Evolutionary conservation across 2,888 invertebrate species (phyloP), one percentile per base, ranked within the genome.

Genomic region (Brenthis hecate): DNA sequence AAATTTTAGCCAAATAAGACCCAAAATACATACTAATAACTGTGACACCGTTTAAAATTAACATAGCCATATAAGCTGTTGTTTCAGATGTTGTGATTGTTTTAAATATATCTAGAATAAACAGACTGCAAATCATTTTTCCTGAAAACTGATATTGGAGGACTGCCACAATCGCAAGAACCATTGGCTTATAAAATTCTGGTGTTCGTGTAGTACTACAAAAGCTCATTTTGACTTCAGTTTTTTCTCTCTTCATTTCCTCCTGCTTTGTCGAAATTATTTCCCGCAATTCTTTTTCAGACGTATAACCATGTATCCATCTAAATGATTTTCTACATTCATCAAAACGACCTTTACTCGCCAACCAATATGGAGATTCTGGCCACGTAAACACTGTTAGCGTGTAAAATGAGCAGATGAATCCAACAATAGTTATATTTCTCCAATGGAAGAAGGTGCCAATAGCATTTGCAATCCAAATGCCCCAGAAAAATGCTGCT

Each of bases 41-140:
- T 14, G 86, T 87, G 3, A 87, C 79, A 14, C 84, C 87, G 56
- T 88, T 87, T 62, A 88, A 75, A 62, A 87, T 80, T 11, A 88
- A 75, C 87, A 88, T 88, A 6, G 81, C 84, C 8, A 76, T 80
- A 19, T 85, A 86, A 0, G 85, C 84, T 1, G 82, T 78, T 2
- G 74, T 71, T 65, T 86, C 84, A 50, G 78, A 81, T 8, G 72
- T 71, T 1, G 85, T 85, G 16, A 88, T 84, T 72, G 80, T 74
- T 23, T 73, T 79, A 19, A 85, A 80, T 51, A 88, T 75, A 70
- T 85, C 83, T 56, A 87, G 75, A 5, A 84, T 81, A 65, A 86
- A 88, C 71, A 85, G 79, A 36, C 80, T 81, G 60, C 79, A 82
- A 0, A 82, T 77, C 19, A 83, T 67, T 74, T 85, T 85, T 0